Percentiles rank a stretch among this genome's conserved stretches.
These are phyloP conservation scores for Drosophila dives DNA, from an alignment of 2,888 invertebrate genomes.

Conservation along the genomic window DNA sequence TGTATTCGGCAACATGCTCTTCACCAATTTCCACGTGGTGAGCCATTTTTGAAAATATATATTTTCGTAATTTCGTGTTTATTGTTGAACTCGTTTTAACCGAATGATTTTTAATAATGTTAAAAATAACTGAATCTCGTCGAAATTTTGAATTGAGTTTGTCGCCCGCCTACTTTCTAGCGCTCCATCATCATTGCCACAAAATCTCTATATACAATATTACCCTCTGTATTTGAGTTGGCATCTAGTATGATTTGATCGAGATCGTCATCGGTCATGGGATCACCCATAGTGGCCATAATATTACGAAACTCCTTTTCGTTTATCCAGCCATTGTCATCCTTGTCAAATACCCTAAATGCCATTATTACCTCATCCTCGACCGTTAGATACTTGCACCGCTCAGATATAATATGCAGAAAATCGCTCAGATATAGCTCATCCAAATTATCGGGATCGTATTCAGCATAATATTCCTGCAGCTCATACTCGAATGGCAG, in stretches of 20 bases:
- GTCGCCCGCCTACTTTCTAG: conserved; percentile 33
- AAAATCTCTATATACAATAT: conserved; percentile 61
- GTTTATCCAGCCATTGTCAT: conserved; percentile 47
- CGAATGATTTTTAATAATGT: conserved; percentile 8
- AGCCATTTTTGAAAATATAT: conserved; percentile 13
- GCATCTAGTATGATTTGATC: conserved; percentile 59
- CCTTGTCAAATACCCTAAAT: conserved; percentile 59
- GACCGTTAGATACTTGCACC: conserved; percentile 42
- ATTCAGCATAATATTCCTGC: conserved; percentile 51
- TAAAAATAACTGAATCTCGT: neutral
- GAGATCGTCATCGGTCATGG: conserved; percentile 58
- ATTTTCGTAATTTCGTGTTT: conserved; percentile 1
- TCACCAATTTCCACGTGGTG: conserved; percentile 91
- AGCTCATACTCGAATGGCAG: conserved; percentile 57
- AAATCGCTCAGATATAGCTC: conserved; percentile 60
- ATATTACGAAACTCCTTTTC: conserved; percentile 57
- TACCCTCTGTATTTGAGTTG: conserved; percentile 62
- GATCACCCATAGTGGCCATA: conserved; percentile 51
- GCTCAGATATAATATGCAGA: conserved; percentile 56
- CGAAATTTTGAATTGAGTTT: neutral
- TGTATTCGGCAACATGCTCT: conserved; percentile 99
- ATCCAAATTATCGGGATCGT: conserved; percentile 58
- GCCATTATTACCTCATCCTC: conserved; percentile 66
- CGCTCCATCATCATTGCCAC: conserved; percentile 53
- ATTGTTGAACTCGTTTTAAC: neutral